Base-by-base conservation (phyloP, 2,888 invertebrate species). In the Drosophila maculinotata region DNA sequence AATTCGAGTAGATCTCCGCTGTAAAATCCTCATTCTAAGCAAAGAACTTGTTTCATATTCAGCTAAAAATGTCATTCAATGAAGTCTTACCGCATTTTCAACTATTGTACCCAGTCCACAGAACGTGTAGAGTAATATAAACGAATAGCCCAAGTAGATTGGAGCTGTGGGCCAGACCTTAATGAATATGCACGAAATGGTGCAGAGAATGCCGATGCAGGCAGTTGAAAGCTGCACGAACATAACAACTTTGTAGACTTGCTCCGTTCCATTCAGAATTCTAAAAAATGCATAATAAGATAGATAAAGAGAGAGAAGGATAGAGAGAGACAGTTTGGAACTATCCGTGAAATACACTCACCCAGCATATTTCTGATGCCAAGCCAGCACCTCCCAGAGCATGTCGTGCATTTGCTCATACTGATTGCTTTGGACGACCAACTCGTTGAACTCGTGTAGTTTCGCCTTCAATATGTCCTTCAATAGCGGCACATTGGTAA, bases 21-120 rank as follows among this genome's bases (percentile, higher is more conserved):
- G 70, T 48, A 10, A 79, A 69, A 4, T 75, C 69, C 1, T 72
- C 64, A 39, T 84, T 85, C 84, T 77, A 15, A 4, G 23, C 5
- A 2, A 38, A 0, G 2, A 8, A 38, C 8, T 2, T 8, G 5
- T n/a, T 0, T 4, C 1, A n/a, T 2, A 1, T 3, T 2, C 3
- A 8, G 0, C 2, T 9, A 0, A 10, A 1, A 10, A 28, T 7
- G n/a, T 7, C 5, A 1, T 10, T 3, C 2, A 20, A 12, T 25
- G 0, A 17, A 3, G 3, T 8, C 64, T 52, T 23, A 88, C 89
- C 25, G 90, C 74, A 26, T 44, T 64, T 39, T 86, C 79, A 3
- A 88, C 80, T 2, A 84, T 20, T n/a, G 87, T 82, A 3, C 89
- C 89, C 2, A 89, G 59, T 0, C 73, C 76, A 58, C 89, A 90